Conservation (phyloP, 2,888 invertebrate species). For the Abscondita cerata region DNA sequence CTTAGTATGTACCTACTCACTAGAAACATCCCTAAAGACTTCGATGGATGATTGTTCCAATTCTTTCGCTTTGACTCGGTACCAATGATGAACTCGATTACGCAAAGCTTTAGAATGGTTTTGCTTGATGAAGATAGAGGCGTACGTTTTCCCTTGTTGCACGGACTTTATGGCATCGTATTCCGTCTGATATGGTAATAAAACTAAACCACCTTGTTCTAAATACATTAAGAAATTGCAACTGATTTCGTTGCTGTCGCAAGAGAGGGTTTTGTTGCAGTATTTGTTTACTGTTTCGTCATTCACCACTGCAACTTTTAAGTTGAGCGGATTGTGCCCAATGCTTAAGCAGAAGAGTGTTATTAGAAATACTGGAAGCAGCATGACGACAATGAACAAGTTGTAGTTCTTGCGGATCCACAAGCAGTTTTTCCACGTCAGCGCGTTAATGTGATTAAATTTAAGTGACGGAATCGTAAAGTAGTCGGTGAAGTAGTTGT, state of each 20-base stretch:
- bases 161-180: constrained; percentile 73
- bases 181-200: constrained; percentile 60
- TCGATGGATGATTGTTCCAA: constrained; percentile 70
- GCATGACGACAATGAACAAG: constrained; percentile 83
- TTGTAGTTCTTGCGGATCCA: constrained; percentile 87
- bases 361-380: constrained; percentile 85
- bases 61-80: constrained; percentile 64
- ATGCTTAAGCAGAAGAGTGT: constrained; percentile 87
- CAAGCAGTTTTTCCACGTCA: constrained; percentile 88
- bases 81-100: constrained; percentile 59
- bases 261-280: constrained; percentile 53
- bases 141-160: constrained; percentile 75
- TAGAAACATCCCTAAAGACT: constrained; percentile 83
- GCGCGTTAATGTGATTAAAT: constrained; percentile 68
- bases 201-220: constrained; percentile 68
- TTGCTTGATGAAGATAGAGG: constrained; percentile 72
- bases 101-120: constrained; percentile 79
- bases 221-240: constrained; percentile 79
- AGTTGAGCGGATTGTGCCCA: constrained; percentile 80
- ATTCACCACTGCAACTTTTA: constrained; percentile 82
- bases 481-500: not conserved
- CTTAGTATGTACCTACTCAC: constrained; percentile 61
- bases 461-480: not conserved
- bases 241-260: constrained; percentile 73
- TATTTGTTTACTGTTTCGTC: constrained; percentile 65